Conservation (phyloP, 2,113 vertebrate genomes). For the Coturnix japonica region DNA sequence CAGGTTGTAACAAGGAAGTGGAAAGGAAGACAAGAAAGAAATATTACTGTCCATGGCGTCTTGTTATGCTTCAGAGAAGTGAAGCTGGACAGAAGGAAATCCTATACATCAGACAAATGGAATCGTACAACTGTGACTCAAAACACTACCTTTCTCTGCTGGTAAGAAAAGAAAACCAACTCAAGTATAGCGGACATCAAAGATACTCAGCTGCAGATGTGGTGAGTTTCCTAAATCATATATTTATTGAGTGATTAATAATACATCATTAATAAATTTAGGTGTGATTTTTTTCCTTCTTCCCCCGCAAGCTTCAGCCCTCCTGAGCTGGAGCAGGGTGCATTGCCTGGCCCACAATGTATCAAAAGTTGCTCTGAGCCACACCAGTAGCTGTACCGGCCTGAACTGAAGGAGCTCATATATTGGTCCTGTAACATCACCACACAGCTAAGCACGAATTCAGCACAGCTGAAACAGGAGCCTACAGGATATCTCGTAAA, state of each 20-base stretch:
- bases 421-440: not conserved
- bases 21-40: not conserved
- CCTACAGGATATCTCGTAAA: not conserved
- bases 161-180: not conserved
- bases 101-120: not conserved
- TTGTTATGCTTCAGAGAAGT: not conserved
- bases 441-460: not conserved
- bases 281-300: not conserved
- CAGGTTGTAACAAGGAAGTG: not conserved
- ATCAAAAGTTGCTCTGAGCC: not conserved
- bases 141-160: not conserved
- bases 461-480: not conserved
- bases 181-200: accelerated
- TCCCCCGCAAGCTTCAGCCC: not conserved
- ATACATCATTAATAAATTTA: accelerated
- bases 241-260: not conserved
- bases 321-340: accelerated
- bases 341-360: accelerated
- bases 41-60: accelerated
- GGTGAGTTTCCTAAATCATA: not conserved
- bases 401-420: not conserved
- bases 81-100: not conserved
- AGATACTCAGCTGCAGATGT: not conserved
- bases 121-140: not conserved
- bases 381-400: not conserved